A percentile compares a stretch with the other conserved stretches of the same genome.
phyloP scores from a whole-genome alignment of 2,888 invertebrate genomes.

The Odontothrips loti region DNA sequence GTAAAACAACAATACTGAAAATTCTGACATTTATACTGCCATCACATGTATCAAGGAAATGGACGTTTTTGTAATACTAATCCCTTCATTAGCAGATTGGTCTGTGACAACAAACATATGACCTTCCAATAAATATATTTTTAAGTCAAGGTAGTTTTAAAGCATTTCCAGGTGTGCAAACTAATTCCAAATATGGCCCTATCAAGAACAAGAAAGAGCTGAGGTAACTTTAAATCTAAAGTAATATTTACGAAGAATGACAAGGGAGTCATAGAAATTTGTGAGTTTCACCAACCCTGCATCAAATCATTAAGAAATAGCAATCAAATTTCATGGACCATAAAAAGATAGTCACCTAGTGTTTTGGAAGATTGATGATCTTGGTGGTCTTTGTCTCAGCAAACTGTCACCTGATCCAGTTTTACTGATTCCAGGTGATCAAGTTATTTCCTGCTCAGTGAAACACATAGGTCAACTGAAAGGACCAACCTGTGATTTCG shows the following conservation, averaged over 20 bases:
- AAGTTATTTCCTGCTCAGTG: constrained; percentile 13
- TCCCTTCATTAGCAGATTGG: background rate
- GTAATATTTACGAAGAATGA: too few species aligned
- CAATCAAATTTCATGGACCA: background rate
- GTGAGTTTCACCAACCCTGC: too few species aligned
- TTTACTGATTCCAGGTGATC: background rate
- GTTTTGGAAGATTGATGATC: background rate
- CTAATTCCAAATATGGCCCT: background rate
- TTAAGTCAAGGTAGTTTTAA: constrained; percentile 3
- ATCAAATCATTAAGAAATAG: too few species aligned
- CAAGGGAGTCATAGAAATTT: too few species aligned
- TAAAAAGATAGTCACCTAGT: background rate
- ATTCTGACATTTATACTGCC: background rate
- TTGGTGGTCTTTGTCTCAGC: background rate
- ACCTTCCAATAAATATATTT: constrained; percentile 9
- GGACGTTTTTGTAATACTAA: constrained; percentile 16
- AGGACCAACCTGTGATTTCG: constrained; percentile 24
- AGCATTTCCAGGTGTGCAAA: background rate
- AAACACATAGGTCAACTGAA: constrained; percentile 22
- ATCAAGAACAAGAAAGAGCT: background rate
- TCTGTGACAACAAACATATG: background rate
- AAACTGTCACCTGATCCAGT: background rate
- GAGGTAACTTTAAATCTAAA: too few species aligned
- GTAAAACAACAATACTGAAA: background rate
- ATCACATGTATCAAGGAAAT: constrained; percentile 21